These are phyloP conservation scores for Cantharis lateralis DNA, from an alignment of 2,888 invertebrate species.

Conservation along the genomic window DNA sequence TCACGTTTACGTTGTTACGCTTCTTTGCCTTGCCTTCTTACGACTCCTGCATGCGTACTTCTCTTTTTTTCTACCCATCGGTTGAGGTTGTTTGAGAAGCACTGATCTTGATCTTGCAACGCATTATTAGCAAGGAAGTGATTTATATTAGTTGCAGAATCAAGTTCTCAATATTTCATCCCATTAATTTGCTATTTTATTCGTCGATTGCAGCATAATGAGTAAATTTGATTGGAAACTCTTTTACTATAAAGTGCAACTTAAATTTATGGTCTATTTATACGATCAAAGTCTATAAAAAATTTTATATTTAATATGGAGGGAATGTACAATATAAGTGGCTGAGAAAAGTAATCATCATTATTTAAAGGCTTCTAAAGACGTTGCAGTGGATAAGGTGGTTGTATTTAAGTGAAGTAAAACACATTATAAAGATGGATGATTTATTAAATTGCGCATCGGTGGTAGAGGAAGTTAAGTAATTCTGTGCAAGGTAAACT, in stretches of 20 bases:
- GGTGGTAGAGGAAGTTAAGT: conserved; percentile 23
- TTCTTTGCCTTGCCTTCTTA: neutral
- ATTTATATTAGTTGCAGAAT: neutral
- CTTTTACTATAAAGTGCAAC: neutral
- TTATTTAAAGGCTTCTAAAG: conserved; percentile 18
- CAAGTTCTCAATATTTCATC: neutral
- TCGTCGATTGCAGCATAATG: neutral
- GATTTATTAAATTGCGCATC: conserved; percentile 27
- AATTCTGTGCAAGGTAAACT: conserved; percentile 18
- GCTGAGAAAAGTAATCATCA: conserved; percentile 20
- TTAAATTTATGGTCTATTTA: neutral
- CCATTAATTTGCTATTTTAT: neutral
- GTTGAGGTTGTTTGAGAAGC: neutral
- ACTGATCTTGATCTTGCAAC: neutral
- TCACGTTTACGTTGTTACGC: neutral
- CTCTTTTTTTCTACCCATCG: neutral
- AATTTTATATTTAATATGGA: neutral
- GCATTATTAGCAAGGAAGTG: neutral
- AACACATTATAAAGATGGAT: conserved; percentile 21
- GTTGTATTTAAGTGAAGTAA: conserved; percentile 19
- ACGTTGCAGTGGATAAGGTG: conserved; percentile 16
- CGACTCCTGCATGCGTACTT: neutral
- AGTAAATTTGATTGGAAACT: neutral
- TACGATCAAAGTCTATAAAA: neutral
- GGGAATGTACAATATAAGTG: neutral